These are phyloP conservation scores for Rynchops niger DNA, from an alignment of 2,113 vertebrate species.

Conservation along the genomic window DNA sequence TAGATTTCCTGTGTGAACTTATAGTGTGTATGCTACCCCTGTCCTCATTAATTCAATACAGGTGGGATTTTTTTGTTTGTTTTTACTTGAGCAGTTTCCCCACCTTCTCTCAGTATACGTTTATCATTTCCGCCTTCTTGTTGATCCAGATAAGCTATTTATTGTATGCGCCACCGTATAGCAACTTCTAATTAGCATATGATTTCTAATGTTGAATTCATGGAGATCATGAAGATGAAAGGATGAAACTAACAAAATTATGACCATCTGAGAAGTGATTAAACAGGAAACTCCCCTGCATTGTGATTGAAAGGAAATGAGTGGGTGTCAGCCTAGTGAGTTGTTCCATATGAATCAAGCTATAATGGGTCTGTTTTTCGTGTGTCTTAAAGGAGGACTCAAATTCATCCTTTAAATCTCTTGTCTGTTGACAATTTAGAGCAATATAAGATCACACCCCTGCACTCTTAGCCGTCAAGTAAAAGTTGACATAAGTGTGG, in stretches of 20 bases:
- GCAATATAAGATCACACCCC: background rate
- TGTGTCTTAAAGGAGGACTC: background rate
- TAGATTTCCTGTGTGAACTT: background rate
- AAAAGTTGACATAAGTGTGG: background rate
- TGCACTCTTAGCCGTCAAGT: background rate
- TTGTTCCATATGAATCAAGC: conserved; percentile 59
- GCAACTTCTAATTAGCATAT: background rate
- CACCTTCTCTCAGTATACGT: background rate
- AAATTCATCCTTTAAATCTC: background rate
- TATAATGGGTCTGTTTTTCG: conserved; percentile 33
- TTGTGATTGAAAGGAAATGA: conserved; percentile 38
- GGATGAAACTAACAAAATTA: background rate
- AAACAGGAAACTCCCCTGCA: conserved; percentile 42
- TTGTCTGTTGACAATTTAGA: background rate
- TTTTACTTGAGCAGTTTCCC: background rate
- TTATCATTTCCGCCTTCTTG: background rate
- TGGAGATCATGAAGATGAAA: background rate
- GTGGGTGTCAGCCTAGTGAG: conserved; percentile 34
- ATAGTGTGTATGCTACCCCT: background rate
- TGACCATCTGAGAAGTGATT: conserved; percentile 25
- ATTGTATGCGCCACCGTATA: background rate
- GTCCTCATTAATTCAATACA: background rate
- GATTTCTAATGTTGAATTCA: background rate
- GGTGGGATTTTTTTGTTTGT: background rate
- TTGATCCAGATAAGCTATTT: background rate